These are phyloP conservation scores for Sinella curviseta DNA, from an alignment of 1,140 invertebrate genomes.

Conservation along the genomic window DNA sequence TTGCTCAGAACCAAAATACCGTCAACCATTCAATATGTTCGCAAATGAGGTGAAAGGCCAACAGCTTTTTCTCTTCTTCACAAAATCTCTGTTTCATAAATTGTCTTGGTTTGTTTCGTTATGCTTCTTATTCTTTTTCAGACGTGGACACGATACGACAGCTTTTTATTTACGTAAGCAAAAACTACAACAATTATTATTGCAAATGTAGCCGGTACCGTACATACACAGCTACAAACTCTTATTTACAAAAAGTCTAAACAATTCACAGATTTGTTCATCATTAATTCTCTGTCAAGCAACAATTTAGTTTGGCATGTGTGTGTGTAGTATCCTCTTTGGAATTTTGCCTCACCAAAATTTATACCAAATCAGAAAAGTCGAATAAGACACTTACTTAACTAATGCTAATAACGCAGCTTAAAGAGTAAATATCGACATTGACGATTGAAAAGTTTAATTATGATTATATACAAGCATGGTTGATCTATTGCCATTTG, in stretches of 20 bases:
- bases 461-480: too few species aligned
- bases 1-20: too few species aligned
- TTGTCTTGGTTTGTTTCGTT: neutral
- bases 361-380: neutral
- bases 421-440: neutral
- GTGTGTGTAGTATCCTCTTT: neutral
- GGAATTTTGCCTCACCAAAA: neutral
- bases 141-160: neutral
- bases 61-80: neutral
- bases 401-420: neutral
- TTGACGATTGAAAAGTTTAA: neutral
- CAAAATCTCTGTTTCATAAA: neutral
- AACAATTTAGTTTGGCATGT: neutral
- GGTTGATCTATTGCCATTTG: too few species aligned
- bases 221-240: neutral
- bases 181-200: neutral
- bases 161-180: neutral
- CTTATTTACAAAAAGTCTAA: neutral
- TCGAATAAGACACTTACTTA: too few species aligned
- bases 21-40: too few species aligned
- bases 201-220: neutral
- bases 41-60: slow-evolving; percentile 12
- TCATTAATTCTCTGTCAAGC: too few species aligned
- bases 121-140: neutral
- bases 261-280: neutral